A percentile compares a stretch with the other conserved stretches of the same genome.
Conservation (phyloP, 2,888 invertebrate genomes). For the Dryadula phaetusa region DNA sequence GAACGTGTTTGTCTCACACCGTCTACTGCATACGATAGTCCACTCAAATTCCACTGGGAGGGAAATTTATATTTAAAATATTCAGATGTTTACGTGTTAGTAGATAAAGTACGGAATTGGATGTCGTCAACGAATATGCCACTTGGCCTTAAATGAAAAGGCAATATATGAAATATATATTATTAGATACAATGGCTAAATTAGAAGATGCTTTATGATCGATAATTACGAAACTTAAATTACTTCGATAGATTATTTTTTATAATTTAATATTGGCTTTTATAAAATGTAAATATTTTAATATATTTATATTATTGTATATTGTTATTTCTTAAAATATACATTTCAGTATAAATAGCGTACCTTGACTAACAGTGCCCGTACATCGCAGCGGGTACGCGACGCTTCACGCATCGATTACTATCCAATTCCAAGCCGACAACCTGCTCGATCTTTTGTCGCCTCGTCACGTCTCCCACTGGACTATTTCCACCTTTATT, state of each 20-base stretch:
- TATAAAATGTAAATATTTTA: not conserved
- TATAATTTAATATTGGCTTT: not conserved
- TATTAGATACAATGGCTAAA: no score
- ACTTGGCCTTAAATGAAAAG: no score
- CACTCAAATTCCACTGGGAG: not conserved
- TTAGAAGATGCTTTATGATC: no score
- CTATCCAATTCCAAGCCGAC: constrained; percentile 78
- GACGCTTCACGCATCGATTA: constrained; percentile 78
- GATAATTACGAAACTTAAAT: no score
- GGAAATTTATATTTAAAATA: constrained; percentile 7
- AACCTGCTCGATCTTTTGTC: constrained; percentile 80
- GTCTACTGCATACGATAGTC: not conserved
- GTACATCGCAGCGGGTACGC: constrained; percentile 38
- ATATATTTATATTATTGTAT: not conserved
- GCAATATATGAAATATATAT: no score
- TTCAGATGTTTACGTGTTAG: not conserved
- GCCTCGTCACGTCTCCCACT: constrained; percentile 68
- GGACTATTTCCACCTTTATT: constrained; percentile 62
- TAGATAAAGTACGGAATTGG: not conserved
- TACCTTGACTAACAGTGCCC: constrained; percentile 23
- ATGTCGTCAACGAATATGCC: not conserved
- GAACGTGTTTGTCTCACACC: constrained; percentile 9
- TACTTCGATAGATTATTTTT: no score
- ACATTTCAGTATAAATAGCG: not conserved
- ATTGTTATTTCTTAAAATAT: not conserved